Conservation (phyloP, 2,888 invertebrate genomes). For the Troides helena region DNA sequence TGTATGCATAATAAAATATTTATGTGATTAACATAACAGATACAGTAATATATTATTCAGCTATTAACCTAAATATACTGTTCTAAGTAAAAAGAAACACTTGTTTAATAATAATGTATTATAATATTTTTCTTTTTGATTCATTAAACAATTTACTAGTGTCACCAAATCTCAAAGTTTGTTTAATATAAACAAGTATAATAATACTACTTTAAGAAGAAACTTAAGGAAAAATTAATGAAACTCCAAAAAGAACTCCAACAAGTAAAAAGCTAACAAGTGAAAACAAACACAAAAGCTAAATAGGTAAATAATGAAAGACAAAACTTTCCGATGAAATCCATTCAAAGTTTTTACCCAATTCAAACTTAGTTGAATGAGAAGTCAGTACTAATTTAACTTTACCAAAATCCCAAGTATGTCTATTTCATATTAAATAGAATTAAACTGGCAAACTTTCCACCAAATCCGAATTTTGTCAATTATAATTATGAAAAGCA, state of each 20-base stretch:
- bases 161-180: conserved; percentile 20
- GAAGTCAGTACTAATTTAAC: conserved; percentile 55
- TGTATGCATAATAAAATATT: too few relatives aligned
- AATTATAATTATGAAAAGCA: too few relatives aligned
- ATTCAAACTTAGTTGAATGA: conserved; percentile 52
- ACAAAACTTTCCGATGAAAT: conserved; percentile 64
- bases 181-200: conserved; percentile 32
- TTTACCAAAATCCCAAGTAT: conserved; percentile 44
- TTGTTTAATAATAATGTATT: conserved; percentile 25
- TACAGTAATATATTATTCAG: too few relatives aligned
- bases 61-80: background rate
- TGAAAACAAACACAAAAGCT: conserved; percentile 56
- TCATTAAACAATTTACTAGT: conserved; percentile 4
- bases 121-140: conserved; percentile 35
- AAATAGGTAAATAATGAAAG: conserved; percentile 64
- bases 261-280: conserved; percentile 45
- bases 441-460: conserved; percentile 19
- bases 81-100: background rate
- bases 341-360: conserved; percentile 60
- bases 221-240: conserved; percentile 50
- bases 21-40: too few relatives aligned
- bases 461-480: background rate
- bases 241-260: conserved; percentile 54
- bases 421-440: conserved; percentile 32
- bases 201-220: conserved; percentile 35